A percentile compares a stretch with the other conserved stretches of the same genome.
phyloP scores from a whole-genome alignment of 35 echinoderm and acorn worm species.

The Nesometra sesokonis region DNA sequence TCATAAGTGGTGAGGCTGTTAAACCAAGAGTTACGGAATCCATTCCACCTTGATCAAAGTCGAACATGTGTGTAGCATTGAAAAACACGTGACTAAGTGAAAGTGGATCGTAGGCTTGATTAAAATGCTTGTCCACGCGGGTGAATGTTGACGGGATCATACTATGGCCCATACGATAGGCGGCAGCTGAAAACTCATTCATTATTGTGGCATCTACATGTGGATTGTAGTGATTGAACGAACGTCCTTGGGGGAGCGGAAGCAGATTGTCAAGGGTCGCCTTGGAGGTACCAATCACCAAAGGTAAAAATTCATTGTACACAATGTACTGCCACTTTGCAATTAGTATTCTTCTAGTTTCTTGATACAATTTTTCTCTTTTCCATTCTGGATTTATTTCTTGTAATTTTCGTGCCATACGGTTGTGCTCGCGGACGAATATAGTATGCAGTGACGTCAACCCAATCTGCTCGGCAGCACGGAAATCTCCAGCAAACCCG shows the following conservation, averaged over 20 bases:
- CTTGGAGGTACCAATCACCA: conserved; percentile 32
- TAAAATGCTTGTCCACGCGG: conserved; percentile 15
- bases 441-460: conserved; percentile 67
- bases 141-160: conserved; percentile 35
- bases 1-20: conserved; percentile 26
- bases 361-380: conserved; percentile 56
- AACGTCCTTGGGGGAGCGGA: background rate
- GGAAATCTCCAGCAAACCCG: conserved; percentile 51
- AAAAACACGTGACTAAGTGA: conserved; percentile 48
- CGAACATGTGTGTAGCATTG: conserved; percentile 61
- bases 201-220: conserved; percentile 34
- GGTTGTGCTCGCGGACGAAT: conserved; percentile 72
- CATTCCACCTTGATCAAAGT: conserved; percentile 50
- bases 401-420: conserved; percentile 22
- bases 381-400: conserved; percentile 56
- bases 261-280: background rate
- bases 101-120: background rate
- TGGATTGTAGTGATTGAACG: conserved; percentile 26
- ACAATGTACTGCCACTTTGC: conserved; percentile 66
- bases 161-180: conserved; percentile 76
- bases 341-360: conserved; percentile 47
- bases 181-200: conserved; percentile 52
- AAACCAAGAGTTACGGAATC: conserved; percentile 63
- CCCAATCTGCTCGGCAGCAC: conserved; percentile 66
- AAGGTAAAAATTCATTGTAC: conserved; percentile 69